phyloP scores from a whole-genome alignment of 1,140 invertebrate species.

The Drosophila pachea region DNA sequence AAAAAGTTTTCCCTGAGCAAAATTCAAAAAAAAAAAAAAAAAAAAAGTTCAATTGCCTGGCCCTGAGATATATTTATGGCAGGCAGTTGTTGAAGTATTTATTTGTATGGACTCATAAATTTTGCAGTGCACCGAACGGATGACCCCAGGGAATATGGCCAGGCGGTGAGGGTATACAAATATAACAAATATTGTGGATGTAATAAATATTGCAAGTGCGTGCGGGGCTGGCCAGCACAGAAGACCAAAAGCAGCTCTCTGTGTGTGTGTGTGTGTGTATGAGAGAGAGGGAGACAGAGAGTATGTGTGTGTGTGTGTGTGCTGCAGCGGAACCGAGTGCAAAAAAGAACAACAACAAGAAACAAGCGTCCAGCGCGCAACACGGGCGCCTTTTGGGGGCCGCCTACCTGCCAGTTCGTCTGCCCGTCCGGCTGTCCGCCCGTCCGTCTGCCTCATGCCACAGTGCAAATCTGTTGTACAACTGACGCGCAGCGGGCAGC shows the following conservation, averaged over 20 bases:
- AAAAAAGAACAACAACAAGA: constrained; percentile 41
- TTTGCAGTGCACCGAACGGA: too few species aligned
- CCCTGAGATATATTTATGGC: too few species aligned
- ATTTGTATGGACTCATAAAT: too few species aligned
- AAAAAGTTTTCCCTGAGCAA: too few species aligned
- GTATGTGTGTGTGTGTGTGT: constrained; percentile 31
- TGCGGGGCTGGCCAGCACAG: too few species aligned
- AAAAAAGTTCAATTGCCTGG: too few species aligned
- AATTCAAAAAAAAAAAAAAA: too few species aligned
- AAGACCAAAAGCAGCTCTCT: too few species aligned
- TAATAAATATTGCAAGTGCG: constrained; percentile 54
- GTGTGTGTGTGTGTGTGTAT: too few species aligned
- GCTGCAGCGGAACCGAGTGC: constrained; percentile 18
- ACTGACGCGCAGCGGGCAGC: constrained; percentile 33
- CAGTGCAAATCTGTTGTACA: constrained; percentile 44
- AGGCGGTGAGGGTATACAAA: constrained; percentile 31
- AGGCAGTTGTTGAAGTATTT: too few species aligned
- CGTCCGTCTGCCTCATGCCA: background rate
- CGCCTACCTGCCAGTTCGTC: background rate
- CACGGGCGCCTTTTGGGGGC: constrained; percentile 37
- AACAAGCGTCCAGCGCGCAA: constrained; percentile 37
- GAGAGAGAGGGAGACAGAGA: too few species aligned
- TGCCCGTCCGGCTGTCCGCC: background rate
- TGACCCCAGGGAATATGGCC: constrained; percentile 1
- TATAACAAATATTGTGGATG: constrained; percentile 36